Percentiles rank a stretch among this genome's conserved stretches.
Evolutionary conservation across 2,888 invertebrate genomes (phyloP).

Genomic region (Caenorhabditis doughertyi): DNA sequence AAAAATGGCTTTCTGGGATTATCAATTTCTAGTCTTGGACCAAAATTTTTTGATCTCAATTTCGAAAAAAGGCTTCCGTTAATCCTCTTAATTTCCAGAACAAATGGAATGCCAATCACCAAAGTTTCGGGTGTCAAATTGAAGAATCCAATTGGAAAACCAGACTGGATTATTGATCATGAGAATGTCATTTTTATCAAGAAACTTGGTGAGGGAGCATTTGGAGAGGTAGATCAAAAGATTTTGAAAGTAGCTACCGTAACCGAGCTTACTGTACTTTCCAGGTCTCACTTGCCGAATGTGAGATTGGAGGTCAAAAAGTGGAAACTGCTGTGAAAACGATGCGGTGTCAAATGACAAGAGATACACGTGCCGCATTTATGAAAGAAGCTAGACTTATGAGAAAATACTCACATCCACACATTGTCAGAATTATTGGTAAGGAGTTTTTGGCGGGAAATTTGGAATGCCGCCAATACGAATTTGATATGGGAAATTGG

Average conservation of each 20-base stretch:
- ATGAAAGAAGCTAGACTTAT: slow-evolving; percentile 80
- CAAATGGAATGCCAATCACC: slow-evolving; percentile 68
- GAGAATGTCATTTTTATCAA: slow-evolving; percentile 73
- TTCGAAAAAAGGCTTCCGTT: neutral
- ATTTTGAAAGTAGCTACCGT: neutral
- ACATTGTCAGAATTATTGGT: slow-evolving; percentile 77
- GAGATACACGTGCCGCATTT: slow-evolving; percentile 74
- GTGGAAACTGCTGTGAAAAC: slow-evolving; percentile 79
- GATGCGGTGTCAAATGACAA: slow-evolving; percentile 73
- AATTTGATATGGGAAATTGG: no score
- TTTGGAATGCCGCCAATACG: no score
- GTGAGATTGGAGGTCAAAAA: slow-evolving; percentile 54
- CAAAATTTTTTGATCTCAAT: neutral
- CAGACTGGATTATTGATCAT: slow-evolving; percentile 76
- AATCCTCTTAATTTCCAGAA: slow-evolving; percentile 39
- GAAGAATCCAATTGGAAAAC: slow-evolving; percentile 61
- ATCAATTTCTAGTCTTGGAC: no score
- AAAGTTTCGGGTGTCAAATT: slow-evolving; percentile 59
- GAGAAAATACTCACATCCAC: slow-evolving; percentile 76
- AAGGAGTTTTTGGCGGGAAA: slow-evolving; percentile 12
- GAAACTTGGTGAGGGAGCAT: slow-evolving; percentile 79
- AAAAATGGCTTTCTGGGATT: no score
- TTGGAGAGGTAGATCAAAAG: slow-evolving; percentile 76
- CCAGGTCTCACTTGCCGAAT: slow-evolving; percentile 73
- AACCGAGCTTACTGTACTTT: neutral